These are phyloP conservation scores for Drosophila barbarae DNA, from an alignment of 2,888 invertebrate species.

Conservation along the genomic window DNA sequence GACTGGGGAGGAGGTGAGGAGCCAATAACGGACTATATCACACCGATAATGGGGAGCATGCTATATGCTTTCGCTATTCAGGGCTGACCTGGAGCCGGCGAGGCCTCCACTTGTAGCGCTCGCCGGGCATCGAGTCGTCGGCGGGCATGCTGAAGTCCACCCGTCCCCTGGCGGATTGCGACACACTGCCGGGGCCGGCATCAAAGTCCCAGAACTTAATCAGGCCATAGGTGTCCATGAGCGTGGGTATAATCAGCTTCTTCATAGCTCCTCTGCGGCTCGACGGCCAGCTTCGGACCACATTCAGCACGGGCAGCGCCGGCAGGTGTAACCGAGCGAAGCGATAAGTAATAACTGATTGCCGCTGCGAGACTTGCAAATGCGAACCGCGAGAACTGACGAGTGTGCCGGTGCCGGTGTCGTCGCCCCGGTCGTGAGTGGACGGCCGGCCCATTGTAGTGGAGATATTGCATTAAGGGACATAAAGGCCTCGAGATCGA, in stretches of 20 bases:
- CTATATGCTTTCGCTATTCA: not conserved
- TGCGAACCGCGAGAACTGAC: conserved; percentile 24
- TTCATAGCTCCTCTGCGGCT: conserved; percentile 56
- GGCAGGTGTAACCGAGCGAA: conserved; percentile 69
- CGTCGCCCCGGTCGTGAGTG: conserved; percentile 31
- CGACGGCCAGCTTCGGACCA: conserved; percentile 4
- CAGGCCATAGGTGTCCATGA: conserved; percentile 74
- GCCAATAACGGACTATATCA: conserved; percentile 26
- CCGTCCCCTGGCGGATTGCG: conserved; percentile 2
- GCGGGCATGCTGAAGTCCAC: conserved; percentile 41
- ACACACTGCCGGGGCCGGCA: conserved; percentile 51
- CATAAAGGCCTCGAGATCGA: conserved; percentile 25
- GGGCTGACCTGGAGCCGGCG: conserved; percentile 53
- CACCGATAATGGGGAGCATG: conserved; percentile 1
- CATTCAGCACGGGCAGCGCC: not conserved
- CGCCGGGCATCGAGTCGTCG: conserved; percentile 40
- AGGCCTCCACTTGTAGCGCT: conserved; percentile 50
- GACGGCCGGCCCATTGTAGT: conserved; percentile 27
- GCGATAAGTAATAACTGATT: conserved; percentile 76
- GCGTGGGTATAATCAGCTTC: conserved; percentile 72
- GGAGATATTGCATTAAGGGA: conserved; percentile 39
- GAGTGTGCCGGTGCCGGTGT: conserved; percentile 7
- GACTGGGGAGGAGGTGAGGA: not conserved
- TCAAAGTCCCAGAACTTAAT: conserved; percentile 77
- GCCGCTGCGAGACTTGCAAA: conserved; percentile 53